Conservation (phyloP, 2,113 vertebrate species). For the Odontesthes bonariensis region DNA sequence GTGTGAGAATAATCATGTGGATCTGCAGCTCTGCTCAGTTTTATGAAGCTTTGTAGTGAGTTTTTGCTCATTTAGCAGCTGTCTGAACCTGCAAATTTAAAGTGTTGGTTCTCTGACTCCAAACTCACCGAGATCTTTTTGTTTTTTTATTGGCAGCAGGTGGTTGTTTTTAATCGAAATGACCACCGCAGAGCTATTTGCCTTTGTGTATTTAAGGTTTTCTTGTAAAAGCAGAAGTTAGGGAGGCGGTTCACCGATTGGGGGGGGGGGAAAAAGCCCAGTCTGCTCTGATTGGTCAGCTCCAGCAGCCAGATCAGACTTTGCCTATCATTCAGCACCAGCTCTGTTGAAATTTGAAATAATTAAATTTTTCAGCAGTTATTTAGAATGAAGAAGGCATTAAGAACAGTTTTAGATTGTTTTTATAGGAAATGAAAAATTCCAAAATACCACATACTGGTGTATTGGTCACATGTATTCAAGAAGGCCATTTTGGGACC, state of each 20-base stretch:
- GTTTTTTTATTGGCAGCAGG: too few species aligned
- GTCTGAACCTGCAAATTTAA: background rate
- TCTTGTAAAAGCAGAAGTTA: background rate
- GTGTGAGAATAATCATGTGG: background rate
- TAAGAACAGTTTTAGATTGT: too few species aligned
- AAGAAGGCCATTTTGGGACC: too few species aligned
- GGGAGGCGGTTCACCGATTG: background rate
- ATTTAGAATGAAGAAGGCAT: background rate
- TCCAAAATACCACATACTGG: too few species aligned
- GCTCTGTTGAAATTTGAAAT: background rate
- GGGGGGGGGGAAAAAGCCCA: background rate
- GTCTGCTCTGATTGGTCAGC: background rate
- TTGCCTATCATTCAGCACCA: too few species aligned
- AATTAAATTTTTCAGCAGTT: too few species aligned
- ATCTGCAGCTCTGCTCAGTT: background rate
- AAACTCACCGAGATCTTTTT: background rate
- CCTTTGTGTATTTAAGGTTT: background rate
- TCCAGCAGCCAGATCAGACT: too few species aligned
- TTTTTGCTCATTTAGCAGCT: background rate
- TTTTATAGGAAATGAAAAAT: too few species aligned
- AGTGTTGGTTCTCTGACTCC: background rate
- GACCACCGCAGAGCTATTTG: background rate
- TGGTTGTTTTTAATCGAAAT: too few species aligned
- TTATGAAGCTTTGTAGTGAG: background rate
- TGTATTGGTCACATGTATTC: too few species aligned